These are phyloP conservation scores for Morpho deidamia DNA, from an alignment of 2,888 invertebrate species.

Conservation along the genomic window DNA sequence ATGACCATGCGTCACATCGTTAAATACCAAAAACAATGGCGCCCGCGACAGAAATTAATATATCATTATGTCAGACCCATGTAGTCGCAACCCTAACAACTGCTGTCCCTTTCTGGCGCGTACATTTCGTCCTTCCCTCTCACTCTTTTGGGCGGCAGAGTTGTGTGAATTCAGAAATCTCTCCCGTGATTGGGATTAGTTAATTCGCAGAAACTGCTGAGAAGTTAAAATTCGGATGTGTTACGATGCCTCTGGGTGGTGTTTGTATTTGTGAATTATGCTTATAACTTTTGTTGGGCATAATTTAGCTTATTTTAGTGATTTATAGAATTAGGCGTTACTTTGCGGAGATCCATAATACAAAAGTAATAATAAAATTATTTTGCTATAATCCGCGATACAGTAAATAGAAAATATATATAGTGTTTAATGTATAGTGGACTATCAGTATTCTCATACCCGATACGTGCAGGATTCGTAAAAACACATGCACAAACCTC, in stretches of 20 bases:
- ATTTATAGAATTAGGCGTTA: too few species aligned
- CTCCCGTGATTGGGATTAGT: slow-evolving; percentile 70
- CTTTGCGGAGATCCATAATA: too few species aligned
- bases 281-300: slow-evolving; percentile 7
- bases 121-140: slow-evolving; percentile 27
- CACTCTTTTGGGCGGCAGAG: slow-evolving; percentile 52
- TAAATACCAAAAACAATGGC: slow-evolving; percentile 76
- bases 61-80: slow-evolving; percentile 77
- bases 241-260: slow-evolving; percentile 54
- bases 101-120: slow-evolving; percentile 20
- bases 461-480: too few species aligned
- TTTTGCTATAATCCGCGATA: too few species aligned
- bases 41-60: slow-evolving; percentile 76
- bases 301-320: slow-evolving; percentile 6
- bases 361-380: too few species aligned
- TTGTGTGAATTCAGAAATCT: slow-evolving; percentile 64
- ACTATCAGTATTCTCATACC: too few species aligned
- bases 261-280: slow-evolving; percentile 35
- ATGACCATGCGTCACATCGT: slow-evolving; percentile 74
- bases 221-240: slow-evolving; percentile 66
- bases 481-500: too few species aligned
- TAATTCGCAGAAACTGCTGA: slow-evolving; percentile 60
- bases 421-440: too few species aligned
- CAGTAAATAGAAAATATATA: too few species aligned
- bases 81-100: slow-evolving; percentile 36